These are phyloP conservation scores for Sternarchorhynchus goeldii DNA, from an alignment of 2,797 vertebrate genomes.

Conservation along the genomic window DNA sequence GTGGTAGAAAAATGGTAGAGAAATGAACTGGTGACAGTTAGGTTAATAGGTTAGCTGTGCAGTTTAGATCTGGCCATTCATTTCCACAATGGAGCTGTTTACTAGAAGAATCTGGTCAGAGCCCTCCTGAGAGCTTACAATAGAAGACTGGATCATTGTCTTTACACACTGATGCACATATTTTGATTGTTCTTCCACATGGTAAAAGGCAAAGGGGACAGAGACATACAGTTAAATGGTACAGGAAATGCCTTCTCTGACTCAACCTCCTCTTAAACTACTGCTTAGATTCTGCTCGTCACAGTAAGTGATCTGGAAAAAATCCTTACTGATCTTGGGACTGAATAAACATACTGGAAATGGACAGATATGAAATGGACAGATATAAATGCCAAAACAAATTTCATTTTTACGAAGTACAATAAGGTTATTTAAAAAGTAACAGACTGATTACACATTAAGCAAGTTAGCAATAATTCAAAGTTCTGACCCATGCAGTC, in stretches of 20 bases:
- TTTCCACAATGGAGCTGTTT: background rate
- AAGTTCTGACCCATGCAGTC: too few species aligned
- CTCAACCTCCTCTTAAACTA: constrained; percentile 45
- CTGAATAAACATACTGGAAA: constrained; percentile 28
- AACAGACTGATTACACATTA: background rate
- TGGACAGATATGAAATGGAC: background rate
- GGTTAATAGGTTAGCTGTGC: too few species aligned
- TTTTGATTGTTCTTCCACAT: constrained; percentile 54
- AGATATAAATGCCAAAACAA: too few species aligned
- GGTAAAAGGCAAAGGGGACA: constrained; percentile 41
- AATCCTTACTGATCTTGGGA: constrained; percentile 2
- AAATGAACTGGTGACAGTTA: background rate
- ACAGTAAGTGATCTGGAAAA: constrained; percentile 5
- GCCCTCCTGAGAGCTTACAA: background rate
- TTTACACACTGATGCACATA: constrained; percentile 27
- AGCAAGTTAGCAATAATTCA: too few species aligned
- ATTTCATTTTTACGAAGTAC: constrained; percentile 8
- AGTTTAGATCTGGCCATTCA: background rate
- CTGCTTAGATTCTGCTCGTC: constrained; percentile 9
- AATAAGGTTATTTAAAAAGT: background rate
- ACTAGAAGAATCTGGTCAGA: background rate
- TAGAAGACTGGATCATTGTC: constrained; percentile 31
- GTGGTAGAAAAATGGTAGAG: background rate
- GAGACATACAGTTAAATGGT: constrained; percentile 44
- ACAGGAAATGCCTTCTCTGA: constrained; percentile 54